phyloP scores from a whole-genome alignment of 2,888 invertebrate species.

The Troides oblongomaculatus region DNA sequence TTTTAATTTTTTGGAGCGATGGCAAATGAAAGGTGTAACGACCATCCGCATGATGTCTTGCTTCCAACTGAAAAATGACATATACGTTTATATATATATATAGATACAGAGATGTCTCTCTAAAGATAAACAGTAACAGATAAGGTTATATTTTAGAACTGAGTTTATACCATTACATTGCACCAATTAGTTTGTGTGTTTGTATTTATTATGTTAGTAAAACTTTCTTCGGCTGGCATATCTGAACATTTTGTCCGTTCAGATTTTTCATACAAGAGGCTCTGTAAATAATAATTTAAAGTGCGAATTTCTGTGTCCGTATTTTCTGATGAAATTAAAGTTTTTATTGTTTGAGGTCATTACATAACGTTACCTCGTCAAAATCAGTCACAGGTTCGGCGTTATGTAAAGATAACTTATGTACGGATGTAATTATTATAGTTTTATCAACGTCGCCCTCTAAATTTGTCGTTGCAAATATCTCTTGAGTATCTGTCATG shows the following conservation, averaged over 20 bases:
- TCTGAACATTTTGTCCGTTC: background rate
- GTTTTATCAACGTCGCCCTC: slow-evolving; percentile 1
- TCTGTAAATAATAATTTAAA: background rate
- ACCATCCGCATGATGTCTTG: slow-evolving; percentile 50
- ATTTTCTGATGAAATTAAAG: too few species aligned
- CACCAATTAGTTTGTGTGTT: slow-evolving; percentile 60
- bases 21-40: slow-evolving; percentile 62
- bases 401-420: slow-evolving; percentile 10
- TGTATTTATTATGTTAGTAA: slow-evolving; percentile 32
- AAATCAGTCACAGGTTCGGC: slow-evolving; percentile 1
- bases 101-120: too few species aligned
- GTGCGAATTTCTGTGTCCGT: too few species aligned
- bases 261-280: background rate
- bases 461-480: background rate
- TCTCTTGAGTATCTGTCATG: background rate
- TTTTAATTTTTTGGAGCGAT: slow-evolving; percentile 48
- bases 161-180: slow-evolving; percentile 48
- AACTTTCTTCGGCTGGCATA: slow-evolving; percentile 4
- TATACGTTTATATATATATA: background rate
- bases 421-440: slow-evolving; percentile 10
- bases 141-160: background rate
- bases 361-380: slow-evolving; percentile 6
- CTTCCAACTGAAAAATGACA: slow-evolving; percentile 55
- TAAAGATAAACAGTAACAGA: background rate
- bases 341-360: background rate